Percentiles rank a stretch among this genome's conserved stretches.
Evolutionary conservation across 2,888 invertebrate species (phyloP).

Genomic region (Syrphus vitripennis): DNA sequence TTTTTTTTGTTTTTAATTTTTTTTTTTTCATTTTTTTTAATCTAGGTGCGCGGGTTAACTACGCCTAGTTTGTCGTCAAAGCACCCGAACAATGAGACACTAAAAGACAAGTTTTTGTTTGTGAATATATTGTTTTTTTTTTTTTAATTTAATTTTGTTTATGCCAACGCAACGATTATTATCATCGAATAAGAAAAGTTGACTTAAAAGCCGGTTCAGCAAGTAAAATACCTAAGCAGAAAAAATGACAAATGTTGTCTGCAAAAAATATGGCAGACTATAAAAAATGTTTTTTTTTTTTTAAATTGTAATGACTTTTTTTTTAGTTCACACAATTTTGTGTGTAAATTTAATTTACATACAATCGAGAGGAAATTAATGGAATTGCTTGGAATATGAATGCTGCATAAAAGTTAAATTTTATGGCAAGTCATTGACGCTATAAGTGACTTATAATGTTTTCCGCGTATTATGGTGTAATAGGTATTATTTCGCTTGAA

Average conservation of each 20-base stretch:
- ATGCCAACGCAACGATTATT: background rate
- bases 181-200: constrained; percentile 22
- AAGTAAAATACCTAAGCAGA: background rate
- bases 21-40: constrained; percentile 34
- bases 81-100: constrained; percentile 18
- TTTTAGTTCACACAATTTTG: constrained; percentile 2
- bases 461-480: constrained; percentile 6
- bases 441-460: constrained; percentile 16
- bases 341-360: background rate
- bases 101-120: background rate
- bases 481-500: background rate
- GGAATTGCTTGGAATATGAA: background rate
- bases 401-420: background rate
- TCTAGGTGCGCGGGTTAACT: constrained; percentile 30
- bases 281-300: constrained; percentile 24
- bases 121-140: background rate
- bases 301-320: background rate
- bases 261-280: constrained; percentile 7
- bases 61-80: constrained; percentile 42
- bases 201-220: constrained; percentile 18
- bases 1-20: background rate
- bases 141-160: background rate
- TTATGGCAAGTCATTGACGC: constrained; percentile 23
- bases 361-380: constrained; percentile 20
- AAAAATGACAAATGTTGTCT: background rate